Conservation (phyloP, 2,888 invertebrate species). For the Nyleta sp. region DNA sequence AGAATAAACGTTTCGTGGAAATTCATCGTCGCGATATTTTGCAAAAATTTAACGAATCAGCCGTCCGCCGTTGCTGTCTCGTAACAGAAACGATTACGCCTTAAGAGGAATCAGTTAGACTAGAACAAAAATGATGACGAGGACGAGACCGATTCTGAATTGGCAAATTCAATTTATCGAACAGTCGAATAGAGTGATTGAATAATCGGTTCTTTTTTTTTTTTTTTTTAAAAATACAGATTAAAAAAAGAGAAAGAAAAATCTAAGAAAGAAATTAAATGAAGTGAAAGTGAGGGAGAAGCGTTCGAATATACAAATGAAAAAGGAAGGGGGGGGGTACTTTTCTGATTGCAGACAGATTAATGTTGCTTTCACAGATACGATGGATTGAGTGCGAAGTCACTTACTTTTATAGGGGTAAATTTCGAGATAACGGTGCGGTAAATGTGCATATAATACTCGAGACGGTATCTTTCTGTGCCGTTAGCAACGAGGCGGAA, state of each 20-base stretch:
- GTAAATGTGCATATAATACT: constrained; percentile 23
- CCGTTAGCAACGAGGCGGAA: constrained; percentile 77
- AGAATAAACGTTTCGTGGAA: constrained; percentile 54
- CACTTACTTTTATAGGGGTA: constrained; percentile 4
- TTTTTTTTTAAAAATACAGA: too few species aligned
- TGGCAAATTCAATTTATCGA: constrained; percentile 3
- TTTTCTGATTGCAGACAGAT: too few species aligned
- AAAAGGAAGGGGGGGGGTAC: too few species aligned
- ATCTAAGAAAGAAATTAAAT: too few species aligned
- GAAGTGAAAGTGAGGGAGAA: too few species aligned
- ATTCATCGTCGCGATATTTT: constrained; percentile 43
- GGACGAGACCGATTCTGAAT: constrained; percentile 8
- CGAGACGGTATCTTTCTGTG: constrained; percentile 72
- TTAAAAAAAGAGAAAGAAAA: too few species aligned
- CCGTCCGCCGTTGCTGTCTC: constrained; percentile 32
- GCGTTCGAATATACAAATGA: too few species aligned
- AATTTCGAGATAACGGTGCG: constrained; percentile 29
- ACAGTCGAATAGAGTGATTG: not conserved
- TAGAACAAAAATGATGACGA: constrained; percentile 14
- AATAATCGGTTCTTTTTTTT: not conserved
- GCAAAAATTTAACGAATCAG: constrained; percentile 52
- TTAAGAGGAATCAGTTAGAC: constrained; percentile 34
- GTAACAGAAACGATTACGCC: constrained; percentile 34
- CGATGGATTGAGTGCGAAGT: not conserved
- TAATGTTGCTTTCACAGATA: too few species aligned